A percentile compares a stretch with the other conserved stretches of the same genome.
These are phyloP conservation scores for Xanthia icteritia DNA, from an alignment of 2,888 invertebrate species.

Conservation along the genomic window DNA sequence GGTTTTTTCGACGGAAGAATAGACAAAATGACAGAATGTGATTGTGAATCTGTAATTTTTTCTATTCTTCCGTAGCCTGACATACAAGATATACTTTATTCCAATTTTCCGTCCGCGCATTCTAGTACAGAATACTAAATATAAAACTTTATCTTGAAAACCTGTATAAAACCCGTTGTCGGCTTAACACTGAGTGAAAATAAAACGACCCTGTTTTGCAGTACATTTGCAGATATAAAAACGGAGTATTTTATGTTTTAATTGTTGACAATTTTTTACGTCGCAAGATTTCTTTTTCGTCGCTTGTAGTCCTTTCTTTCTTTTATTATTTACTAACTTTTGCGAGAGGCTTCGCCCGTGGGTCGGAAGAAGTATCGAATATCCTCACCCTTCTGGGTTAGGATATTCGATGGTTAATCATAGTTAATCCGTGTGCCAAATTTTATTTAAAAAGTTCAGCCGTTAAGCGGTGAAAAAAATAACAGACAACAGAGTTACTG, in stretches of 20 bases:
- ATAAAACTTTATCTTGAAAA: slow-evolving; percentile 51
- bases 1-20: too few species aligned
- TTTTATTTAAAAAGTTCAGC: too few species aligned
- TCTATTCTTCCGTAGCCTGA: neutral
- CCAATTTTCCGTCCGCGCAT: slow-evolving; percentile 14
- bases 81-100: neutral
- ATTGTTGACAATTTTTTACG: neutral
- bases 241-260: neutral
- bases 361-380: too few species aligned
- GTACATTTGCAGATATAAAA: slow-evolving; percentile 17
- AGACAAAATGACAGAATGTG: too few species aligned
- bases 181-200: slow-evolving; percentile 36
- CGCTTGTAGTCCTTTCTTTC: neutral
- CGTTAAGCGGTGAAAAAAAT: too few species aligned
- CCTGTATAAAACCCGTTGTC: slow-evolving; percentile 38
- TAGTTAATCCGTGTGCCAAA: too few species aligned
- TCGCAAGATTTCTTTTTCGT: slow-evolving; percentile 36
- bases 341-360: too few species aligned
- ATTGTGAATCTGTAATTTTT: too few species aligned
- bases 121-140: slow-evolving; percentile 40
- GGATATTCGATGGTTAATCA: too few species aligned
- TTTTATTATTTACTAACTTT: too few species aligned
- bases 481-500: too few species aligned
- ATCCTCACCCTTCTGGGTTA: too few species aligned
- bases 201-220: slow-evolving; percentile 28